Evolutionary conservation across 2,888 invertebrate genomes (phyloP), one percentile per base, ranked within the genome.

Genomic region (Nebria brevicollis): DNA sequence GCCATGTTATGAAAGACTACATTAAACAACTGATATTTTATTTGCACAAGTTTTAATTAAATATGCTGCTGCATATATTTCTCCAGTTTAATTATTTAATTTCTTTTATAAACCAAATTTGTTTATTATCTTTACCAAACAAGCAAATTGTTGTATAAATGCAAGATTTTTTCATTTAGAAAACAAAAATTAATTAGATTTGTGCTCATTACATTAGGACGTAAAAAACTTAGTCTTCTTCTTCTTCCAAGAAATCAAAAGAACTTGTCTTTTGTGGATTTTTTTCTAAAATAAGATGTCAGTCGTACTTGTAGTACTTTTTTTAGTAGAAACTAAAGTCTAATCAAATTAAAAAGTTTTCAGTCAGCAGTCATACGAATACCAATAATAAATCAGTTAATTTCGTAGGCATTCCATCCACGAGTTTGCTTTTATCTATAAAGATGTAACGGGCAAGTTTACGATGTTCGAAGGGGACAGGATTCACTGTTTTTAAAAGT

Each of bases 311-410:
- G 15, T 66, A 66, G 13, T 66, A 20, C 65, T 34, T 34, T 34
- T 34, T 34, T 66, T 66, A 66, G 13, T 20, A 20, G 66, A 15
- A 66, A 66, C 13, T 15, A n/a, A 65, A 65, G 65, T 65, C 65
- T 65, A 65, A 77, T 11, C 25, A 64, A 77, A 80, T 80, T 80
- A 80, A 75, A 80, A 80, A 34, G 54, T 75, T 80, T 77, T 75
- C 78, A 78, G 54, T 64, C 77, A 73, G 43, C 77, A 77, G 72
- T 70, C 70, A 68, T 77, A 43, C 20, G 41, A 77, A 72, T 72
- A 68, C 79, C 75, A 75, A 75, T 75, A 80, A 80, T 80, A 80
- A 80, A 80, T 74, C 80, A 80, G 75, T 75, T 80, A 80, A 80
- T 80, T 26, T 80, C 42, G 54, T 34, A 74, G 43, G 74, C 74